These are phyloP conservation scores for Chymomyza caudatula DNA, from an alignment of 2,888 invertebrate species.

Conservation along the genomic window DNA sequence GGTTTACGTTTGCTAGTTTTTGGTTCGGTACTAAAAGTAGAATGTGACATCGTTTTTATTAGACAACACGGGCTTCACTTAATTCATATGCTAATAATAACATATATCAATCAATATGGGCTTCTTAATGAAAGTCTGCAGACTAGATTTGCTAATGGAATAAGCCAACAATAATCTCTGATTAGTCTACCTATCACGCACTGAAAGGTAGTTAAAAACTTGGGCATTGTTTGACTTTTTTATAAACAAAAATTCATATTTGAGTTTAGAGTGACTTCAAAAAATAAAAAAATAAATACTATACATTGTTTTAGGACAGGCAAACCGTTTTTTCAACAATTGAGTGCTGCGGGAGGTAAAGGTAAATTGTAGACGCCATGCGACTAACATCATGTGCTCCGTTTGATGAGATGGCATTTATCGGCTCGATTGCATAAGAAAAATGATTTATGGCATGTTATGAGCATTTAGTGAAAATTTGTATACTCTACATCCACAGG, in stretches of 20 bases:
- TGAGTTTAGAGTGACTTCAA: slow-evolving; percentile 41
- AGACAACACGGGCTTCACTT: slow-evolving; percentile 22
- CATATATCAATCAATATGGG: slow-evolving; percentile 33
- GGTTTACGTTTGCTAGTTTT: slow-evolving; percentile 57
- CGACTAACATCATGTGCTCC: slow-evolving; percentile 28
- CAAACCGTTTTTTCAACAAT: slow-evolving; percentile 28
- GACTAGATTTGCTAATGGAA: slow-evolving; percentile 57
- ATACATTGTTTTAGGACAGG: slow-evolving; percentile 55
- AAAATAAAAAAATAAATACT: slow-evolving; percentile 41
- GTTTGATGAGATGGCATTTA: slow-evolving; percentile 51
- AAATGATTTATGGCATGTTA: slow-evolving; percentile 61
- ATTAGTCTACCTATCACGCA: neutral
- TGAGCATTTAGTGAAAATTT: neutral
- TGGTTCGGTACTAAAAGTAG: slow-evolving; percentile 47
- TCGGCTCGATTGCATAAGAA: slow-evolving; percentile 56
- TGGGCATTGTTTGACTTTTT: slow-evolving; percentile 42
- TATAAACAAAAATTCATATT: too few species aligned
- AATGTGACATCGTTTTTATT: slow-evolving; percentile 18
- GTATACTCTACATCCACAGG: neutral
- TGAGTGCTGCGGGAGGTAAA: neutral
- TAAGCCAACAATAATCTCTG: slow-evolving; percentile 39
- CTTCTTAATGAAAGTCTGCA: slow-evolving; percentile 54
- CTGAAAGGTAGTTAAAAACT: slow-evolving; percentile 35
- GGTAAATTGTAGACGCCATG: neutral
- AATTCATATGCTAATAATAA: neutral